phyloP scores from a whole-genome alignment of 23 tunicate genomes.

The Halocynthia aurantium region DNA sequence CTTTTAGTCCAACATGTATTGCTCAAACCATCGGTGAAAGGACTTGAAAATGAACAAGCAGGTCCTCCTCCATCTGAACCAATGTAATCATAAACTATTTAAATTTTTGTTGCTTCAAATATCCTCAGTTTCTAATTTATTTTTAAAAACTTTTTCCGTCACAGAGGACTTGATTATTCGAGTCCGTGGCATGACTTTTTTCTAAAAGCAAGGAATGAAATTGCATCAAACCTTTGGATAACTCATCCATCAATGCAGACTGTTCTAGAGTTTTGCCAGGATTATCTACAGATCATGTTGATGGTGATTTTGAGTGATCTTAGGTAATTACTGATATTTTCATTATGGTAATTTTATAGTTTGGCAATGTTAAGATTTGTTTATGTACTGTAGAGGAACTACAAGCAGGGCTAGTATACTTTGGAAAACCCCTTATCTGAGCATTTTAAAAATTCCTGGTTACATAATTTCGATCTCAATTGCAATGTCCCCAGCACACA shows the following conservation, averaged over 20 bases:
- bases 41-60: constrained; percentile 78
- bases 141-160: background rate
- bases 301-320: constrained; percentile 51
- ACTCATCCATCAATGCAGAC: constrained; percentile 92
- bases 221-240: constrained; percentile 67
- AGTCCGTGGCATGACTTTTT: constrained; percentile 86
- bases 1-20: constrained; percentile 85
- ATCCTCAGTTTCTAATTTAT: background rate
- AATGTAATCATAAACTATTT: constrained; percentile 32
- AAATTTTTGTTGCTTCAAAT: background rate
- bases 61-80: constrained; percentile 93
- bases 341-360: too few relatives aligned
- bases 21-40: constrained; percentile 78
- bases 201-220: constrained; percentile 37
- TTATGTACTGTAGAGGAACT: too few relatives aligned
- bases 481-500: too few relatives aligned
- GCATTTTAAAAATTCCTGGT: background rate
- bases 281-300: constrained; percentile 36
- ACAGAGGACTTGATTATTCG: constrained; percentile 76
- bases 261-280: constrained; percentile 83
- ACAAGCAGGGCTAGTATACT: too few relatives aligned
- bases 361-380: too few relatives aligned
- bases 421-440: too few relatives aligned
- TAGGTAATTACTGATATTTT: constrained; percentile 29
- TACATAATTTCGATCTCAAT: background rate